Evolutionary conservation across 1,140 invertebrate genomes (phyloP), one percentile per base, ranked within the genome.

Genomic region (Drosophila kohkoa): DNA sequence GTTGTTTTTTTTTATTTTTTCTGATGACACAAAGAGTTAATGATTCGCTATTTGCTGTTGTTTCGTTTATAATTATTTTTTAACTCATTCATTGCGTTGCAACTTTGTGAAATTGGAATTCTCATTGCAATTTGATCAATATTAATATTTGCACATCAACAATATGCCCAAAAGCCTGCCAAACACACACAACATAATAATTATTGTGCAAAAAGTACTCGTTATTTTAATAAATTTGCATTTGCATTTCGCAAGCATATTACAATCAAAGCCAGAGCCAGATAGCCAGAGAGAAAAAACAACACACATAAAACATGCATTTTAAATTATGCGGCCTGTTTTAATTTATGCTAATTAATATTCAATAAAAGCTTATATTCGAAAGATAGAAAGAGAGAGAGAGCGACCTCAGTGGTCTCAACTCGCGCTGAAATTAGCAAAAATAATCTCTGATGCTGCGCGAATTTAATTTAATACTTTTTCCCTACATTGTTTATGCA

Each of bases 341-440:
- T 85, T 73, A 81, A 85, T 88, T 78, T 88, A 88, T 88, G 83
- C 71, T 88, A 88, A 88, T 88, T 89, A 88, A 79, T 88, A 72
- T 88, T 88, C 65, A 80, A 78, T 87, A 83, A 80, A 69, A 83
- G 82, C 76, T 75, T 71, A 88, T 75, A 20, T 20, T 20, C 2
- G 20, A 20, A 20, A 20, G 20, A 20, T 2, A 20, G 20, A 20
- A 20, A 20, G 20, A 20, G 20, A 20, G 20, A 20, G 2, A 20
- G 64, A 76, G 64, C 67, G 78, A 41, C 43, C 28, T 32, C 73
- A 51, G 58, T 71, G 54, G 25, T 7, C 20, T 4, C 16, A 15
- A 30, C 46, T 52, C 6, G 11, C 51, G 35, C 38, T 25, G 28
- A 67, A 74, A 71, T 75, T 75, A 67, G 59, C 32, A 16, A 62